Conservation (phyloP, 2,113 vertebrate genomes). For the Mormyrus lacerda region DNA sequence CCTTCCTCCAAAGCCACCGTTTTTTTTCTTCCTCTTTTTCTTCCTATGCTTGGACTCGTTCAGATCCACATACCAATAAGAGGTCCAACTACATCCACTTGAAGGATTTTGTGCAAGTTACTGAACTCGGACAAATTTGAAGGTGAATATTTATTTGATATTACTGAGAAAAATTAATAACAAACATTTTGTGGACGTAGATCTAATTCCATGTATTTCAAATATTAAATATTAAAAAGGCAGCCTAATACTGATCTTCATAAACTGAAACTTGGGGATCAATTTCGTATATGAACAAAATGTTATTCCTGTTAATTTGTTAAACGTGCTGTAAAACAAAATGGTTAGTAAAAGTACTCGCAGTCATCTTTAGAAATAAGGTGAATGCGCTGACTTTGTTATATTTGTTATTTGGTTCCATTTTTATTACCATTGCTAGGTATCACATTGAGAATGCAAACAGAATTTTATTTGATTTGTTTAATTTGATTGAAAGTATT, state of each 20-base stretch:
- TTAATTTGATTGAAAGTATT: no score
- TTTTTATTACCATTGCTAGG: no score
- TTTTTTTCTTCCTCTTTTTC: neutral
- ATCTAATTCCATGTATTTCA: neutral
- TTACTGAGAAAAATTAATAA: neutral
- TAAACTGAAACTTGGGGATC: neutral
- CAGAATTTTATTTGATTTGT: no score
- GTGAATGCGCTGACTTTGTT: neutral
- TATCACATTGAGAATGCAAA: no score
- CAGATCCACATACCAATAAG: neutral
- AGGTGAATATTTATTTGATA: neutral
- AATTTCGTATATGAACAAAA: neutral
- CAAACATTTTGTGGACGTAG: neutral
- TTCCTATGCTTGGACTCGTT: neutral
- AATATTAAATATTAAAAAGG: neutral
- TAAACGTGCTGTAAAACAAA: neutral
- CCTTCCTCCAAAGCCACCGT: neutral
- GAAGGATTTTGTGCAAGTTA: neutral
- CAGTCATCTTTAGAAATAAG: neutral
- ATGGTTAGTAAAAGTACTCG: neutral
- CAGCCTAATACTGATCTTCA: neutral
- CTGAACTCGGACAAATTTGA: neutral
- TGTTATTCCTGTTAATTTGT: neutral
- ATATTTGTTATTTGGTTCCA: no score
- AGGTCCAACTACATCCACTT: neutral